These are phyloP conservation scores for Cremastobaeus sp. DNA, from an alignment of 2,888 invertebrate species.

Conservation along the genomic window DNA sequence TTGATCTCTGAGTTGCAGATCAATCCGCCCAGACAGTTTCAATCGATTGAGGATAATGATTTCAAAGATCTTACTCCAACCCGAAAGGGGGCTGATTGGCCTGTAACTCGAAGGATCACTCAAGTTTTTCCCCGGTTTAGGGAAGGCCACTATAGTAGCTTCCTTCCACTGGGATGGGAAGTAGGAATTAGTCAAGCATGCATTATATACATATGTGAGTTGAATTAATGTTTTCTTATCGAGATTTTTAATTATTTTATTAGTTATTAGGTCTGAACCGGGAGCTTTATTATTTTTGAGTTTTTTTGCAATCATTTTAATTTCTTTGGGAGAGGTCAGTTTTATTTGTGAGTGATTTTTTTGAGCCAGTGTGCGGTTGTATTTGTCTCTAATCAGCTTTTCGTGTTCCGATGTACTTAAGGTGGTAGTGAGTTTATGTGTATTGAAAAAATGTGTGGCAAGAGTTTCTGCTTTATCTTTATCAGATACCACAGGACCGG, in stretches of 20 bases:
- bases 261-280: neutral
- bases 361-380: neutral
- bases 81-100: constrained; percentile 33
- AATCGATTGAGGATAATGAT: constrained; percentile 56
- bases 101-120: constrained; percentile 18
- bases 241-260: neutral
- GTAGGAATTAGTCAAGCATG: constrained; percentile 13
- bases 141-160: constrained; percentile 34
- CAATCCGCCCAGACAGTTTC: constrained; percentile 30
- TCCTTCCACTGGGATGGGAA: constrained; percentile 35
- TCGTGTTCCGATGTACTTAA: neutral
- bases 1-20: constrained; percentile 47
- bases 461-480: neutral
- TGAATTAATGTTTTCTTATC: constrained; percentile 33
- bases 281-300: constrained; percentile 1
- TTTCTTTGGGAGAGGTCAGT: neutral
- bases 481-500: too few relatives aligned
- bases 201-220: constrained; percentile 34
- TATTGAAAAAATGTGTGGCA: neutral
- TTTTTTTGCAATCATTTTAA: neutral
- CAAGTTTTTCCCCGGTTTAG: constrained; percentile 33
- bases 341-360: neutral
- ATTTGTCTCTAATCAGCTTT: neutral
- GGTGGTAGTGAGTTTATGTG: neutral
- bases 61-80: constrained; percentile 62